phyloP scores from a whole-genome alignment of 2,797 vertebrate genomes.

The Menidia menidia region DNA sequence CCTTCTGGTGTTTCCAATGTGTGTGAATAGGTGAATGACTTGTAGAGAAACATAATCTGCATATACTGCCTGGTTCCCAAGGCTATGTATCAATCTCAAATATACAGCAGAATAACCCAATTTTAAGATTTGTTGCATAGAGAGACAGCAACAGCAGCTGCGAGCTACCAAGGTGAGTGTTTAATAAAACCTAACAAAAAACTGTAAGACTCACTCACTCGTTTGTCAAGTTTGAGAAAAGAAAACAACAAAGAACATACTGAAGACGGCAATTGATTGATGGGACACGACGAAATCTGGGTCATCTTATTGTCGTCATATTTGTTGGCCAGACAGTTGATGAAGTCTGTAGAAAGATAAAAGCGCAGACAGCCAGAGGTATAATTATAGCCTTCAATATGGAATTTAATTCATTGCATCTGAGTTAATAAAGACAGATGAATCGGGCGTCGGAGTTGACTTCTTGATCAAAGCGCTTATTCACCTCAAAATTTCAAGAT shows the following conservation, averaged over 20 bases:
- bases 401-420: slow-evolving; percentile 8
- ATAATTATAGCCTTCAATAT: not conserved
- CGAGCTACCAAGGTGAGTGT: not conserved
- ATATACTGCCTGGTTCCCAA: not conserved
- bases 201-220: not conserved
- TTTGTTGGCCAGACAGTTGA: not conserved
- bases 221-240: not conserved
- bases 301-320: not conserved
- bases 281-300: slow-evolving; percentile 6
- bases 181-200: not conserved
- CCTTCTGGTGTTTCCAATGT: too few species aligned
- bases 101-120: slow-evolving; percentile 2
- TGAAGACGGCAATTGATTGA: slow-evolving; percentile 13
- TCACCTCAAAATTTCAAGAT: slow-evolving; percentile 23
- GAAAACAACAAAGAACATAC: slow-evolving; percentile 3
- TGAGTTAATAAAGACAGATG: slow-evolving; percentile 25
- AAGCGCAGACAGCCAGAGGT: not conserved
- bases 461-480: slow-evolving; percentile 50
- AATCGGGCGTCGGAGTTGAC: slow-evolving; percentile 12
- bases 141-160: not conserved
- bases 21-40: too few species aligned
- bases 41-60: too few species aligned
- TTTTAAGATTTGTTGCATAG: not conserved
- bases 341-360: not conserved
- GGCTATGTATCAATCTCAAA: not conserved